Evolutionary conservation across 23 tunicate species (phyloP), one percentile per base, ranked within the genome.

Genomic region (Phallusia fumigata): DNA sequence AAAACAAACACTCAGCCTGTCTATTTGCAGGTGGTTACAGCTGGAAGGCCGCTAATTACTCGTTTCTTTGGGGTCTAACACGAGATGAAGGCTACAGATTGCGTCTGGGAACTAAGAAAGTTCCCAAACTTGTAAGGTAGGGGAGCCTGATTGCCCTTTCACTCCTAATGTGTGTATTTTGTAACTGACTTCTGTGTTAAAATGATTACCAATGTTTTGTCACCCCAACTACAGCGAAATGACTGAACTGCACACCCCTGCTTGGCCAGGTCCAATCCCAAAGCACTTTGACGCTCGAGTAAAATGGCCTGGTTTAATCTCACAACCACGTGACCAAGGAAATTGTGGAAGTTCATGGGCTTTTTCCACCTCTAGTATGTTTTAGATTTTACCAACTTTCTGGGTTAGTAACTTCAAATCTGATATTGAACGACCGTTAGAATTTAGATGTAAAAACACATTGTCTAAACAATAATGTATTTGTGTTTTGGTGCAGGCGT

Each of bases 11-110:
- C n/a, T n/a, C n/a, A n/a, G n/a, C n/a, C n/a, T n/a, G n/a, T n/a
- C n/a, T n/a, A n/a, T n/a, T n/a, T n/a, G n/a, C 32, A 85, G 88
- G 88, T 33, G 81, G 77, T 32, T 85, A 77, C 52, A 75, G 86
- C 49, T 87, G 91, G 91, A 87, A 87, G 40, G 91, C 91, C 35
- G 47, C 64, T 0, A 82, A 87, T 53, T 87, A 82, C 75, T 75
- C 91, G 19, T 87, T 87, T 53, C 52, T 87, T 35, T 87, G 86
- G 91, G 91, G 91, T n/a, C 50, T 65, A 76, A 87, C 91, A 0
- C 81, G n/a, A 15, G 64, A 22, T 32, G 50, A 87, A 26, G 91
- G 86, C 18, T 44, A 82, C 52, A 65, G 76, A 18, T 18, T 51
- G 33, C 47, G 74, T 30, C 80, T 87, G 31, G 91, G 91, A n/a